Percentiles rank a stretch among this genome's conserved stretches.
Evolutionary conservation across 2,797 vertebrate genomes (phyloP).

Genomic region (Anableps anableps): DNA sequence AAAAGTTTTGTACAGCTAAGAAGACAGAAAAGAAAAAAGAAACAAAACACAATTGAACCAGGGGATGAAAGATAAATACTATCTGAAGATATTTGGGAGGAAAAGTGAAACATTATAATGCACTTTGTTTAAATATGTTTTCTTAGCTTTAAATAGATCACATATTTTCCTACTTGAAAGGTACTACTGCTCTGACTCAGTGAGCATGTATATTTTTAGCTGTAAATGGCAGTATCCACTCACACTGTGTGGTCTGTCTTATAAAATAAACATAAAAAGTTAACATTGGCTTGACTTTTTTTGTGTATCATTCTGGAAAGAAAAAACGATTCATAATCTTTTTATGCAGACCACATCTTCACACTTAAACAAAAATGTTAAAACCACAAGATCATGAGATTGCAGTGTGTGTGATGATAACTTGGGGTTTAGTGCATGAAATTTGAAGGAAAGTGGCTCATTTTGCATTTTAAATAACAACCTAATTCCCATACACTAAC

Average conservation of each 20-base stretch:
- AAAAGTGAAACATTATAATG: not conserved
- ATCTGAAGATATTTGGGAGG: not conserved
- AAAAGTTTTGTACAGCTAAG: not conserved
- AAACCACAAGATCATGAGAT: slow-evolving; percentile 27
- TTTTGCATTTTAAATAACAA: slow-evolving; percentile 16
- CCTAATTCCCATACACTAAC: slow-evolving; percentile 27
- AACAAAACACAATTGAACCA: not conserved
- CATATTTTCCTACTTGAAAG: slow-evolving; percentile 3
- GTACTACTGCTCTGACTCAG: not conserved
- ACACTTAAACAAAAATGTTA: slow-evolving; percentile 2
- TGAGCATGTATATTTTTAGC: slow-evolving; percentile 2
- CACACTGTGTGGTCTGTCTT: not conserved
- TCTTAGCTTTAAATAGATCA: not conserved
- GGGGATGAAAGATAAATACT: not conserved
- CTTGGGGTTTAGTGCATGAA: slow-evolving; percentile 17
- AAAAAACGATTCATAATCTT: slow-evolving; percentile 5
- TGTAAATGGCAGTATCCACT: slow-evolving; percentile 1
- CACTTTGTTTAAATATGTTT: not conserved
- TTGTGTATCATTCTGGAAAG: not conserved
- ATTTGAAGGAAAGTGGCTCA: slow-evolving; percentile 28
- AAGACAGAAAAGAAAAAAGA: not conserved
- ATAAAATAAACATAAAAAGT: not conserved
- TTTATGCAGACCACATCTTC: slow-evolving; percentile 12
- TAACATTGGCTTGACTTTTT: not conserved
- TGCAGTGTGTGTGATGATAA: slow-evolving; percentile 17